Evolutionary conservation across 2,797 vertebrate species (phyloP).

Genomic region (Notolabrus celidotus): DNA sequence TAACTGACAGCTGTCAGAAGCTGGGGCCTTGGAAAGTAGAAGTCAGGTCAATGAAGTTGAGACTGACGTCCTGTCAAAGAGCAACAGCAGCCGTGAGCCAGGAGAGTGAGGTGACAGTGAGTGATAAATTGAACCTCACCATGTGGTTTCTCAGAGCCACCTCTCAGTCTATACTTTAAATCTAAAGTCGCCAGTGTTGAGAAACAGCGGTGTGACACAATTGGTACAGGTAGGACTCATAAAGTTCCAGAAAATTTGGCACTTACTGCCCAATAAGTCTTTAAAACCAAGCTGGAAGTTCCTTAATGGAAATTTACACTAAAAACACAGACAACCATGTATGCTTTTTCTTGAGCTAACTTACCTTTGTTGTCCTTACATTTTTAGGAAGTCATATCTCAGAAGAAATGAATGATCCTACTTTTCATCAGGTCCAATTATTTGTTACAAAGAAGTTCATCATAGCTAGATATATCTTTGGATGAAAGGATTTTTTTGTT

Average conservation of each 20-base stretch:
- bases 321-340: neutral
- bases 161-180: slow-evolving; percentile 30
- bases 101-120: slow-evolving; percentile 45
- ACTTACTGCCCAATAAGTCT: neutral
- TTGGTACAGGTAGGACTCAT: neutral
- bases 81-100: slow-evolving; percentile 49
- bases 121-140: slow-evolving; percentile 55
- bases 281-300: neutral
- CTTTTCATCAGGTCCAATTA: neutral
- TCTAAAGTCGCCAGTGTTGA: slow-evolving; percentile 17
- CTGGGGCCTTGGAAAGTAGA: slow-evolving; percentile 50
- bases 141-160: slow-evolving; percentile 23
- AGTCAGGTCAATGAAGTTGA: slow-evolving; percentile 60
- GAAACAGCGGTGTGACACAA: slow-evolving; percentile 29
- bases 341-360: too few species aligned
- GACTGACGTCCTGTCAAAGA: slow-evolving; percentile 52
- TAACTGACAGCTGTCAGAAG: slow-evolving; percentile 59
- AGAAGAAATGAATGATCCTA: too few species aligned
- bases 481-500: neutral
- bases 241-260: neutral
- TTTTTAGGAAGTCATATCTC: too few species aligned
- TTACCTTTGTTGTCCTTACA: too few species aligned
- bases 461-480: neutral
- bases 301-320: neutral
- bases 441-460: neutral